These are phyloP conservation scores for Caenorhabditis uteleia DNA, from an alignment of 2,888 invertebrate species.

Conservation along the genomic window DNA sequence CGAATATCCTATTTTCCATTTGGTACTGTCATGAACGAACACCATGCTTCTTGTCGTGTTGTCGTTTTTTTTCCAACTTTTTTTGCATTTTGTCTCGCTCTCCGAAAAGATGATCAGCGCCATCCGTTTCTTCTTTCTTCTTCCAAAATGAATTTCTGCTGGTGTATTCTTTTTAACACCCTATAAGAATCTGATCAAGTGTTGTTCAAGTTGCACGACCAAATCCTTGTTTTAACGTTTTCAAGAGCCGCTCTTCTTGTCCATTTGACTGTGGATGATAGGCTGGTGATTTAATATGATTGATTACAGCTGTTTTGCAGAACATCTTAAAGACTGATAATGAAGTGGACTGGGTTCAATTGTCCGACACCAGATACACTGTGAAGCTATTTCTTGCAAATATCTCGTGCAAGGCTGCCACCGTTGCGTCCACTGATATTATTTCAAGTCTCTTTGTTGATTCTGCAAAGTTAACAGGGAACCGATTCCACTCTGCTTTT, in stretches of 20 bases:
- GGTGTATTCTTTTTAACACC: neutral
- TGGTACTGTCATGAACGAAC: too few species aligned
- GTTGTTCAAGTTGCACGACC: too few species aligned
- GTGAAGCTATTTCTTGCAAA: constrained; percentile 34
- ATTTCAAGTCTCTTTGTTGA: constrained; percentile 37
- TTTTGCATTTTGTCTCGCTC: too few species aligned
- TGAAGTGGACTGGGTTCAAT: constrained; percentile 43
- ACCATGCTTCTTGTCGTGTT: too few species aligned
- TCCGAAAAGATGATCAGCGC: too few species aligned
- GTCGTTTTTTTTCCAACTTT: too few species aligned
- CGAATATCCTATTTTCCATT: too few species aligned
- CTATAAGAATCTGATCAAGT: too few species aligned
- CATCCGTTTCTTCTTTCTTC: too few species aligned
- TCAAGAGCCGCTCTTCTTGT: constrained; percentile 46
- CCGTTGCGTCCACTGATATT: constrained; percentile 13
- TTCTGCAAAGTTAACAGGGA: constrained; percentile 71
- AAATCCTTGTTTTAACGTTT: too few species aligned
- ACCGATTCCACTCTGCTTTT: constrained; percentile 64
- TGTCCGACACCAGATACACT: constrained; percentile 43
- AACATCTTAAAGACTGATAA: constrained; percentile 29
- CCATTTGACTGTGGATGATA: constrained; percentile 52
- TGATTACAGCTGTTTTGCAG: constrained; percentile 17
- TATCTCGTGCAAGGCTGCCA: constrained; percentile 15
- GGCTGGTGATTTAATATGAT: constrained; percentile 32
- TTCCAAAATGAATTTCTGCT: neutral